Evolutionary conservation across 2,113 vertebrate genomes (phyloP).

Genomic region (Menidia beryllina): DNA sequence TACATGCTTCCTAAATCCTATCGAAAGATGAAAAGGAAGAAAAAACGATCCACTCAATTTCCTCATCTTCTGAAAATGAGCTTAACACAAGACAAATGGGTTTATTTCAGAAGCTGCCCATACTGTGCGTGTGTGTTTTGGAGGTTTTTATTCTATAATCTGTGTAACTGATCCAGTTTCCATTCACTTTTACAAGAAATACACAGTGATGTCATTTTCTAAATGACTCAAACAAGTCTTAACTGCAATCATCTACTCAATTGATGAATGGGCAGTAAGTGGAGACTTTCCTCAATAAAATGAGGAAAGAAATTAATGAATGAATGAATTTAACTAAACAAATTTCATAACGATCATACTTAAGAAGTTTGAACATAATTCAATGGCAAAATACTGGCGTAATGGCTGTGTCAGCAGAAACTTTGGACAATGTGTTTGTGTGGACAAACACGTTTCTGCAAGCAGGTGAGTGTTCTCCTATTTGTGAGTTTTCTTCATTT

Average conservation of each 20-base stretch:
- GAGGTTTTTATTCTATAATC: constrained; percentile 19
- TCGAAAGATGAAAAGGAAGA: constrained; percentile 71
- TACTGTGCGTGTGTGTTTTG: constrained; percentile 45
- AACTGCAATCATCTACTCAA: constrained; percentile 11
- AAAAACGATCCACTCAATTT: constrained; percentile 74
- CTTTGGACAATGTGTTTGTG: constrained; percentile 2
- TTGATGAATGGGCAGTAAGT: constrained; percentile 19
- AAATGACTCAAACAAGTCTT: constrained; percentile 26
- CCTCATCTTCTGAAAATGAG: constrained; percentile 75
- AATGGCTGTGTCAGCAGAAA: constrained; percentile 17
- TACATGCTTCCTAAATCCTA: constrained; percentile 83
- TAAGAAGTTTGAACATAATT: constrained; percentile 32
- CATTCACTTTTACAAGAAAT: constrained; percentile 25
- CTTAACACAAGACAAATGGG: constrained; percentile 77
- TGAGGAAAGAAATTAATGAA: too few relatives aligned
- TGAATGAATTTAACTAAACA: too few relatives aligned
- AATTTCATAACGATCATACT: too few relatives aligned
- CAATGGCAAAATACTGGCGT: constrained; percentile 14
- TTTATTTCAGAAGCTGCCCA: constrained; percentile 69
- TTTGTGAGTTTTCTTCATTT: constrained; percentile 90
- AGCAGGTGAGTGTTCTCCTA: constrained; percentile 85
- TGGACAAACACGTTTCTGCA: constrained; percentile 82
- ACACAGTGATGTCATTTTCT: constrained; percentile 17
- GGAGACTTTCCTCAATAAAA: constrained; percentile 18
- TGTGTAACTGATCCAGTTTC: constrained; percentile 3